Base-by-base conservation (phyloP, 1,140 invertebrate species). In the Acyrthosiphon pisum region DNA sequence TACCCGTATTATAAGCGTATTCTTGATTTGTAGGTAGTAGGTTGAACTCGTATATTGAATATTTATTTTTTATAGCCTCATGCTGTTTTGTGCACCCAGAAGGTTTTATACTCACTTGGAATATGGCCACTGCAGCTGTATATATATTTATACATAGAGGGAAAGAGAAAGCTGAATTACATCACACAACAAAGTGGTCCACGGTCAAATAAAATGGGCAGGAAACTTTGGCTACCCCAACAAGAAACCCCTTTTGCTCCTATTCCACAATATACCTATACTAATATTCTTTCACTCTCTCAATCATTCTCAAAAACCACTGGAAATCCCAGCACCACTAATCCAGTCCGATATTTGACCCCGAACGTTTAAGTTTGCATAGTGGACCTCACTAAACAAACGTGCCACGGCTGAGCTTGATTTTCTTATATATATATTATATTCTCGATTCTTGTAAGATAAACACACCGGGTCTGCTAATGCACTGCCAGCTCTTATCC, bases 401-500 rank as follows among this genome's bases (percentile, higher is more conserved):
- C 89, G 53, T 68, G 26, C 88, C 50, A 89, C 50, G 0, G 37
- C 53, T 56, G 26, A 26, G 50, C 88, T 90, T 60, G 53, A 90
- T 90, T 90, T 90, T 37, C 50, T 90, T 35, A 50, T 89, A 53
- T 23, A 53, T 53, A 53, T 53, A 23, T 87, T 53, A n/a, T 87
- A 46, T n/a, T 46, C 30, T 46, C 4, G 23, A 87, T 46, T 53
- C 20, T 53, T 7, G 41, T 20, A 44, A 90, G 30, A 56, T 90
- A 90, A 90, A 90, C 89, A 90, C 26, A 56, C 9, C 56, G 18
- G 26, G 37, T n/a, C 41, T n/a, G n/a, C 53, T 90, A 90, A 90
- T 90, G 89, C 89, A 90, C 37, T 60, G 88, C 50, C 53, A n/a
- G 41, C 89, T 90, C 89, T 60, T 90, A 90, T 90, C 89, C 89